These are phyloP conservation scores for Harpagifer antarcticus DNA, from an alignment of 2,797 vertebrate genomes.

Conservation along the genomic window DNA sequence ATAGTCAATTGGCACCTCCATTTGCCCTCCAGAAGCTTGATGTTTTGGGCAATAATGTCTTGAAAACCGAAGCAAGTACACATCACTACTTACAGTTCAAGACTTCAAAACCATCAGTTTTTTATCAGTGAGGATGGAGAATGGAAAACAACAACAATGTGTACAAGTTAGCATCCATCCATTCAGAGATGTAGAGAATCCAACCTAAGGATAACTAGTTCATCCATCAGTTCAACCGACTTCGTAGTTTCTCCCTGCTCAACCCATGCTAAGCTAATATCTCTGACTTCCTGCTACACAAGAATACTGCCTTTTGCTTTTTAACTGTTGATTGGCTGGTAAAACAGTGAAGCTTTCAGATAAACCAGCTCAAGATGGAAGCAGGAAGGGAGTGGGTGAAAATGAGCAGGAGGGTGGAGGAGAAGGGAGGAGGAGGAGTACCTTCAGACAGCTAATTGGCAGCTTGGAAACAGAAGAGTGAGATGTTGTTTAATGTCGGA, in stretches of 20 bases:
- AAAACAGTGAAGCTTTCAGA: conserved; percentile 46
- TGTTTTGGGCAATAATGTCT: background rate
- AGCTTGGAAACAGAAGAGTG: conserved; percentile 99
- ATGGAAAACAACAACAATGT: background rate
- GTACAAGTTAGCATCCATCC: background rate
- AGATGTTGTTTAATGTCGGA: conserved; percentile 96
- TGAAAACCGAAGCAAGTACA: background rate
- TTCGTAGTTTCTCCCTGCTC: background rate
- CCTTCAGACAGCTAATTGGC: conserved; percentile 99
- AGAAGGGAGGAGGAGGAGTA: conserved; percentile 83
- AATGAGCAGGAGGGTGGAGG: conserved; percentile 55
- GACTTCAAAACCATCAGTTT: background rate
- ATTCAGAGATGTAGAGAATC: conserved; percentile 1
- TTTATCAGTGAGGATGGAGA: conserved; percentile 6
- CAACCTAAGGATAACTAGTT: background rate
- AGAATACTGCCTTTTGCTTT: background rate
- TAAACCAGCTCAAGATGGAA: conserved; percentile 46
- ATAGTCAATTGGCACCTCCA: background rate
- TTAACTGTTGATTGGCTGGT: conserved; percentile 38
- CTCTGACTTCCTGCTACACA: background rate
- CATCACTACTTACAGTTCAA: background rate
- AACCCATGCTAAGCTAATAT: background rate
- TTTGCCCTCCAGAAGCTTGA: background rate
- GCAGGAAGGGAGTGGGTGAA: conserved; percentile 53
- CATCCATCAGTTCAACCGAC: background rate